These are phyloP conservation scores for Congeria kusceri DNA, from an alignment of 2,888 invertebrate species.

Conservation along the genomic window DNA sequence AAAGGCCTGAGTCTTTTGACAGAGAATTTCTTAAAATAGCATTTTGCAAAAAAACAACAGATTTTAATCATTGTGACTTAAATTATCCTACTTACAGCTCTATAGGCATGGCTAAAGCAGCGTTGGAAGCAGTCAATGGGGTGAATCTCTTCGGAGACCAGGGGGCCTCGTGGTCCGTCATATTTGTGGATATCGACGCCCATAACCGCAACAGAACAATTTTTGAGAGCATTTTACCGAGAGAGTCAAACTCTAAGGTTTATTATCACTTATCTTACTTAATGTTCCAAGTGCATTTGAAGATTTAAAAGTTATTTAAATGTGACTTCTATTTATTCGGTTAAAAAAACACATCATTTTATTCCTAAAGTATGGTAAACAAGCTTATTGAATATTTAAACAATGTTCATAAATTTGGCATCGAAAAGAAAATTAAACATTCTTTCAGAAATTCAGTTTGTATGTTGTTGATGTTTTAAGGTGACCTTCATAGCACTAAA, in stretches of 20 bases:
- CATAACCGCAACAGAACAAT: conserved; percentile 99
- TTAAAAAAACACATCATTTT: too few relatives aligned
- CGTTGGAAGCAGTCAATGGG: conserved; percentile 99
- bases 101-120: conserved; percentile 98
- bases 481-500: too few relatives aligned
- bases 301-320: too few relatives aligned
- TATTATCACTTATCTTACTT: conserved; percentile 55
- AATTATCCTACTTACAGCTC: conserved; percentile 87
- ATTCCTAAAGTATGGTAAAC: too few relatives aligned
- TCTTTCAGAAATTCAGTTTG: too few relatives aligned
- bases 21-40: neutral
- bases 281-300: too few relatives aligned
- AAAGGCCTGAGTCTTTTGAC: neutral
- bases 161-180: conserved; percentile 98
- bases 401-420: too few relatives aligned
- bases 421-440: too few relatives aligned
- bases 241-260: conserved; percentile 99
- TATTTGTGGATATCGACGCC: conserved; percentile 99
- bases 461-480: too few relatives aligned
- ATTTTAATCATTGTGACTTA: too few relatives aligned
- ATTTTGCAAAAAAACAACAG: neutral
- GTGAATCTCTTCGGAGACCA: conserved; percentile 99
- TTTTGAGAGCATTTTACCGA: conserved; percentile 97
- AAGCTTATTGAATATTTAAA: too few relatives aligned
- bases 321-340: too few relatives aligned